Conservation (phyloP, 2,113 vertebrate species). For the Nannobrachium achirus region DNA sequence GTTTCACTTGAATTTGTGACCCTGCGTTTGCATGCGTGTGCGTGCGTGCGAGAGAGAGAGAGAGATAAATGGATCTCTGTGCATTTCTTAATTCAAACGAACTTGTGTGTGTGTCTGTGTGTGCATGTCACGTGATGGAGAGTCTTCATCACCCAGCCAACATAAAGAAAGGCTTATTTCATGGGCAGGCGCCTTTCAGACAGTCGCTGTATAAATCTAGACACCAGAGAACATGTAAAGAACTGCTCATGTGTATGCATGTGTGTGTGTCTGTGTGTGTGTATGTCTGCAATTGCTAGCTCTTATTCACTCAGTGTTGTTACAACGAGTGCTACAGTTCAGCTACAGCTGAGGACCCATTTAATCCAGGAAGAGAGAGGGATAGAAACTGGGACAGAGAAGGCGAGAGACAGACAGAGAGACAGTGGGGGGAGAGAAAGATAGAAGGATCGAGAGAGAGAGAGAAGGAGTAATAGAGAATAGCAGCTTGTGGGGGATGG, state of each 20-base stretch:
- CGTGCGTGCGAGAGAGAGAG: conserved; percentile 22
- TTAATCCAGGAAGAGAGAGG: conserved; percentile 33
- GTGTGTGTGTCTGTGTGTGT: conserved; percentile 22
- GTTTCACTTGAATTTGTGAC: conserved; percentile 21
- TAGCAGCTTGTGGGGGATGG: no score
- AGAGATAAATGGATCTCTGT: no score
- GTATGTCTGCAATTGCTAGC: not conserved
- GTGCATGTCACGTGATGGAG: conserved; percentile 4
- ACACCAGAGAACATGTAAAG: not conserved
- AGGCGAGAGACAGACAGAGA: not conserved
- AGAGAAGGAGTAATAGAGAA: not conserved
- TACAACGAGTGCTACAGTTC: conserved; percentile 31
- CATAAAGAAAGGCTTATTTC: conserved; percentile 37
- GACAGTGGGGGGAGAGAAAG: not conserved
- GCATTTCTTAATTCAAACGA: conserved; percentile 40
- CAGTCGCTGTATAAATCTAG: conserved; percentile 9
- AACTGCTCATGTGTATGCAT: conserved; percentile 8
- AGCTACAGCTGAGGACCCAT: conserved; percentile 55
- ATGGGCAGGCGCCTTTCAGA: conserved; percentile 21
- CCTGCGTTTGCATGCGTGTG: conserved; percentile 3
- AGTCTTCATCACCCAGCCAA: not conserved
- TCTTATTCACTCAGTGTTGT: conserved; percentile 42
- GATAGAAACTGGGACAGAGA: not conserved
- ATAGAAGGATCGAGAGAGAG: not conserved
- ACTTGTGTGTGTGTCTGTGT: conserved; percentile 6